phyloP scores from a whole-genome alignment of 2,888 invertebrate genomes.

The Eupeodes latifasciatus region DNA sequence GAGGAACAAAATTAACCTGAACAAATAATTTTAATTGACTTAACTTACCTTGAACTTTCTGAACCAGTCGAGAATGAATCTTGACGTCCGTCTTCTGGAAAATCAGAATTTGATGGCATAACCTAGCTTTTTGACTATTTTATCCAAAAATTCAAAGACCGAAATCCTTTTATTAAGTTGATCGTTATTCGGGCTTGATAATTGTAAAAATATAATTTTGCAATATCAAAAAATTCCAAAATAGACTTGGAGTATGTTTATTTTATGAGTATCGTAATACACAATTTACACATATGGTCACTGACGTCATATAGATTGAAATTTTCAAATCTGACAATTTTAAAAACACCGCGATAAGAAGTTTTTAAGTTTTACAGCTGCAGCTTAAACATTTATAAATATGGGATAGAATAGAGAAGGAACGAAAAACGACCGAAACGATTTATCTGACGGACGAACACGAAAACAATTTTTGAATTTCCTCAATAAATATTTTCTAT shows the following conservation, averaged over 20 bases:
- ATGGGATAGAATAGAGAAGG: neutral
- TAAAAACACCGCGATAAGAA: neutral
- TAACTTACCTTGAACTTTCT: conserved; percentile 67
- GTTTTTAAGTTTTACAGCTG: neutral
- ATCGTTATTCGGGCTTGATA: neutral
- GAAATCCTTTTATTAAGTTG: conserved; percentile 4
- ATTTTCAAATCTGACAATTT: neutral
- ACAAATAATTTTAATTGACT: neutral
- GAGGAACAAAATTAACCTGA: too few species aligned
- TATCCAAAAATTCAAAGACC: conserved; percentile 9
- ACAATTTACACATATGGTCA: conserved; percentile 42
- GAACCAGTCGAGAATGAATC: conserved; percentile 73
- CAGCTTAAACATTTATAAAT: conserved; percentile 1
- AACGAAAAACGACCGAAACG: conserved; percentile 31
- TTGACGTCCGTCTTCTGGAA: conserved; percentile 64
- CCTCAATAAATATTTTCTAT: conserved; percentile 3
- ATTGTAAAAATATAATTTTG: neutral
- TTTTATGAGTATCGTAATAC: neutral
- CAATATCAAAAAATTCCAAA: neutral
- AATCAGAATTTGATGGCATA: conserved; percentile 75
- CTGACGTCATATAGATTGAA: conserved; percentile 46
- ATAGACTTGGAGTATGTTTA: neutral
- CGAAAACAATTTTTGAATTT: conserved; percentile 37
- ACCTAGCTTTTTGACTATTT: conserved; percentile 51
- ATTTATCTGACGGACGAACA: conserved; percentile 35